Percentiles rank a stretch among this genome's conserved stretches.
Evolutionary conservation across 1,140 invertebrate genomes (phyloP).

Genomic region (Zaprionus lachaisei): DNA sequence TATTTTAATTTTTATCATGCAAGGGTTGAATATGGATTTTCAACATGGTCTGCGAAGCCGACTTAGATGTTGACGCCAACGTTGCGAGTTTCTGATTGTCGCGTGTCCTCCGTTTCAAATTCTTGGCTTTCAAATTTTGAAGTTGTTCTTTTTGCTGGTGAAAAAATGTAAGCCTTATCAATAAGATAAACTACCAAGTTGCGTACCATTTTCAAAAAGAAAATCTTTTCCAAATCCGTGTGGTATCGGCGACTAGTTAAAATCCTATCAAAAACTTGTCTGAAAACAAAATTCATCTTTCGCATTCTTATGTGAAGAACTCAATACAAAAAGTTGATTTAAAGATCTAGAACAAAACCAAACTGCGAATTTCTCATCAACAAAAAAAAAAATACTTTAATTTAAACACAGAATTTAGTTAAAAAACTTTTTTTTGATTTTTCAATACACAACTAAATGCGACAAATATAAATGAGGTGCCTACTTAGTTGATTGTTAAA

Average conservation of each 20-base stretch:
- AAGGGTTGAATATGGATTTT: neutral
- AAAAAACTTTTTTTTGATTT: neutral
- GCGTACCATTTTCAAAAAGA: neutral
- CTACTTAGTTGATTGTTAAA: conserved; percentile 4
- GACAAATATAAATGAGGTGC: neutral
- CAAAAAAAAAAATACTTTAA: neutral
- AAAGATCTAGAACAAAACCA: neutral
- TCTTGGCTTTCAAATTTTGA: neutral
- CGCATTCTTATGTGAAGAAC: neutral
- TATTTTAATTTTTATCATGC: neutral
- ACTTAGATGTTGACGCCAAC: neutral
- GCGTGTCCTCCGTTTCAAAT: neutral
- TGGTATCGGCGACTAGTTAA: neutral
- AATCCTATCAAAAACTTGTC: neutral
- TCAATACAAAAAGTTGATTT: neutral
- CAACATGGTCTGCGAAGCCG: neutral
- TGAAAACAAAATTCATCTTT: neutral
- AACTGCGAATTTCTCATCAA: neutral
- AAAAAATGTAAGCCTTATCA: no score
- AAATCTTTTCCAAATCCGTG: conserved; percentile 2
- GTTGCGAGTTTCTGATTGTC: neutral
- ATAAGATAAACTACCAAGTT: neutral
- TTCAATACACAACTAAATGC: neutral
- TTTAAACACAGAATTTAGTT: conserved; percentile 12
- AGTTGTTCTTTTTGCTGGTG: neutral